phyloP scores from a whole-genome alignment of 2,113 vertebrate species.

The Myrmecobius fasciatus region DNA sequence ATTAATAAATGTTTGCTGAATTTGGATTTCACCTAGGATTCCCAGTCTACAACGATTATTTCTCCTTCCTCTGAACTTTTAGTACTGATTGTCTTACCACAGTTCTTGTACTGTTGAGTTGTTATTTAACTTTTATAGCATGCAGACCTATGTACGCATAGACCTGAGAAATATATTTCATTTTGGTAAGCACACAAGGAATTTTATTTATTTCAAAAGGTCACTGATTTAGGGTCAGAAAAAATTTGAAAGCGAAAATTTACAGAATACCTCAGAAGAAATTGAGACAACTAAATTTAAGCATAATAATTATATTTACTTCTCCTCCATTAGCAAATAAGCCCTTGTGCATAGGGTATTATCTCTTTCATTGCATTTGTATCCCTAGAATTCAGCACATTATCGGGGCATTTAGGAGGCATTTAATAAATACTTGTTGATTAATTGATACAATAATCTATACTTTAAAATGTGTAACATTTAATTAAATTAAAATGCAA shows the following conservation, averaged over 20 bases:
- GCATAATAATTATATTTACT: not conserved
- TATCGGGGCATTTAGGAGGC: not conserved
- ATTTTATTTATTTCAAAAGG: not conserved
- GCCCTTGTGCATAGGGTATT: not conserved
- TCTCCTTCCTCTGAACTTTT: not conserved
- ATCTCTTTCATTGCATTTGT: not conserved
- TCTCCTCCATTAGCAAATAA: not conserved
- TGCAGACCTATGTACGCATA: not conserved
- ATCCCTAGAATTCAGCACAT: not conserved
- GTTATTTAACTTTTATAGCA: not conserved
- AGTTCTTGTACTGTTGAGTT: not conserved
- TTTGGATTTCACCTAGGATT: not conserved
- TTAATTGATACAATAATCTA: not conserved
- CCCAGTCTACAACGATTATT: not conserved
- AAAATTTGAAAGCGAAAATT: not conserved
- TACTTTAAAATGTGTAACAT: not conserved
- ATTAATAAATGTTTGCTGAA: not conserved
- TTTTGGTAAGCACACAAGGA: not conserved
- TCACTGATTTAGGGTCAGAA: not conserved
- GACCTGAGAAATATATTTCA: not conserved
- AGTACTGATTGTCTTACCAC: not conserved
- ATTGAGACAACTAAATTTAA: not conserved
- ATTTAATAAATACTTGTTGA: not conserved
- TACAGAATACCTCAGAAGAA: not conserved
- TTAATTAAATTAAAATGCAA: not conserved